Evolutionary conservation across 1,140 invertebrate species (phyloP).

Genomic region (Eubasilissa regina): DNA sequence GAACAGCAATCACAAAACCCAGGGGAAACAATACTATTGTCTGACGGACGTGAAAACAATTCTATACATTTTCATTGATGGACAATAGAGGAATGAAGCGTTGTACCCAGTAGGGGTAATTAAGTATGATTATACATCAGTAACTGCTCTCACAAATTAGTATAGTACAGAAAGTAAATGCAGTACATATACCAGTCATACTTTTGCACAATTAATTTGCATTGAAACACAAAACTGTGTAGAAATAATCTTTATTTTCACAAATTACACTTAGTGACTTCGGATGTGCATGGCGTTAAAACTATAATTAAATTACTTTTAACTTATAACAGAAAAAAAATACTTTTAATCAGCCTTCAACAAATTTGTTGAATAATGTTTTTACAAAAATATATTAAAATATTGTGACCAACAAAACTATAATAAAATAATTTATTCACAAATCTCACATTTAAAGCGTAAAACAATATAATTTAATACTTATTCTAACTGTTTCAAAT

Average conservation of each 20-base stretch:
- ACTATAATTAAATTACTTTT: constrained; percentile 24
- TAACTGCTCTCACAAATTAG: too few relatives aligned
- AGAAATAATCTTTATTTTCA: constrained; percentile 32
- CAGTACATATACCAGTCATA: too few relatives aligned
- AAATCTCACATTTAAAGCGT: constrained; percentile 8
- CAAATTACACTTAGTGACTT: constrained; percentile 21
- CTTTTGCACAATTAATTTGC: not conserved
- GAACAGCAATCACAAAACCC: too few relatives aligned
- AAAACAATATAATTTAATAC: not conserved
- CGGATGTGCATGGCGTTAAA: constrained; percentile 3
- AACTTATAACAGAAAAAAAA: too few relatives aligned
- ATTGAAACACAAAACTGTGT: constrained; percentile 25
- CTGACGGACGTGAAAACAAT: too few relatives aligned
- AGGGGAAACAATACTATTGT: too few relatives aligned
- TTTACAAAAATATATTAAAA: constrained; percentile 18
- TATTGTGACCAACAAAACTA: constrained; percentile 30
- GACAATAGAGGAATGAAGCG: too few relatives aligned
- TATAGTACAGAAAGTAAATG: too few relatives aligned
- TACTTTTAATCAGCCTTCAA: not conserved
- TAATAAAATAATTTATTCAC: constrained; percentile 15
- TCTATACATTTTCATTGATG: too few relatives aligned
- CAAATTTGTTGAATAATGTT: not conserved
- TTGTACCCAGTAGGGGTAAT: too few relatives aligned
- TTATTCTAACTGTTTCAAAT: not conserved
- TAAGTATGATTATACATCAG: too few relatives aligned